phyloP scores from a whole-genome alignment of 2,113 vertebrate genomes.

The Sitta europaea region DNA sequence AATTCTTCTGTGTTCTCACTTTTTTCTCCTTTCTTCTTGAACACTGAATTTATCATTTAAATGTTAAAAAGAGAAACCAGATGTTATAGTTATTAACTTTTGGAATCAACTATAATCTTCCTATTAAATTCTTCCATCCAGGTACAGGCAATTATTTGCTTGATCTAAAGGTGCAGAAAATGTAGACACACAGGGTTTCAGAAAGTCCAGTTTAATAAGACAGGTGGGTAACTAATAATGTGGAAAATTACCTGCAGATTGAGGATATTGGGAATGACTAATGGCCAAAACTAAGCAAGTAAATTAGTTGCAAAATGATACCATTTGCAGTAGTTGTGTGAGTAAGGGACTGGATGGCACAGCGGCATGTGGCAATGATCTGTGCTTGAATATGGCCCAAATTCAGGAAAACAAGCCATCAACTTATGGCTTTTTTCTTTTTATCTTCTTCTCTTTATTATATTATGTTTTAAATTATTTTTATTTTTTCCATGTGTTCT shows the following conservation, averaged over 20 bases:
- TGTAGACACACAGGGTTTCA: constrained; percentile 76
- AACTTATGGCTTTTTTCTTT: background rate
- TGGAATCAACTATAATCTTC: constrained; percentile 80
- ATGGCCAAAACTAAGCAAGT: constrained; percentile 82
- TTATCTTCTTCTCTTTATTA: background rate
- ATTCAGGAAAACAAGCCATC: constrained; percentile 58
- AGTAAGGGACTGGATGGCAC: constrained; percentile 72
- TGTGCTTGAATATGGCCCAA: constrained; percentile 68
- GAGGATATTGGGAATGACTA: constrained; percentile 85
- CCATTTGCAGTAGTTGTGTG: constrained; percentile 77
- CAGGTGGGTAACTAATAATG: constrained; percentile 87
- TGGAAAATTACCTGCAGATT: constrained; percentile 88
- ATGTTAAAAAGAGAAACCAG: constrained; percentile 80
- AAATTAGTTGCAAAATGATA: constrained; percentile 87
- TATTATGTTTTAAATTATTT: background rate
- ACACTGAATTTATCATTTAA: constrained; percentile 71
- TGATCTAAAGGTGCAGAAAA: constrained; percentile 79
- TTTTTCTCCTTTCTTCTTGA: constrained; percentile 45
- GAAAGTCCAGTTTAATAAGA: constrained; percentile 85
- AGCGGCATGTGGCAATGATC: constrained; percentile 78
- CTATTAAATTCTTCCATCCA: constrained; percentile 82
- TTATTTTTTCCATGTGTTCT: background rate
- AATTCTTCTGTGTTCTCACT: constrained; percentile 25
- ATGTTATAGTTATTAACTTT: constrained; percentile 81
- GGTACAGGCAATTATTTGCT: constrained; percentile 79